Percentiles rank a stretch among this genome's conserved stretches.
Conservation (phyloP, 2,113 vertebrate species). For the Tonatia bakeri region DNA sequence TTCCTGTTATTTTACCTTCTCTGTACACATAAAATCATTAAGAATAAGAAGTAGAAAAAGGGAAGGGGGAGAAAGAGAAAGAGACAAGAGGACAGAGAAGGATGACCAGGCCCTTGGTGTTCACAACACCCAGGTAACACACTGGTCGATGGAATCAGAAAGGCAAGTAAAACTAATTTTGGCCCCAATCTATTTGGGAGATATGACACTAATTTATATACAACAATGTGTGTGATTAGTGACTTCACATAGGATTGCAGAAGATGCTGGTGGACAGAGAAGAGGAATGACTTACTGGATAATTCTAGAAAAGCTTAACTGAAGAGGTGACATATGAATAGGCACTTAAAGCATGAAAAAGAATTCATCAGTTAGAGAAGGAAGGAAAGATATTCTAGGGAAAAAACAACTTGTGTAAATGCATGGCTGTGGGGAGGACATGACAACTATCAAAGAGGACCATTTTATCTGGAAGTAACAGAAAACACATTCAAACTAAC, state of each 20-base stretch:
- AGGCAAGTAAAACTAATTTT: background rate
- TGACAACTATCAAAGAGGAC: background rate
- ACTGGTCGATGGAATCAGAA: background rate
- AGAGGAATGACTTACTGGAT: background rate
- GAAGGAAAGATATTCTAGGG: background rate
- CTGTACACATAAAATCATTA: background rate
- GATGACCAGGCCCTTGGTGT: background rate
- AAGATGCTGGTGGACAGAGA: no score
- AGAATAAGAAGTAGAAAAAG: background rate
- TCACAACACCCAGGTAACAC: fast-evolving
- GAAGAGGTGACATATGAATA: background rate
- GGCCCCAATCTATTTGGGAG: background rate
- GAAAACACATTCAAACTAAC: background rate
- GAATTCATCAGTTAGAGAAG: background rate
- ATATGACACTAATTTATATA: background rate
- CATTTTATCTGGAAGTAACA: background rate
- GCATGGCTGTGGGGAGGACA: background rate
- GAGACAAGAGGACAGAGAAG: background rate
- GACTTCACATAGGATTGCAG: background rate
- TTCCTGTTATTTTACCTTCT: no score
- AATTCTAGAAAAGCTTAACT: background rate
- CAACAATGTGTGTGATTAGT: fast-evolving
- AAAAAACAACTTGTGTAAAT: background rate
- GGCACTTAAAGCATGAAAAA: background rate
- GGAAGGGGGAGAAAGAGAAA: background rate